These are phyloP conservation scores for Rissa tridactyla DNA, from an alignment of 2,113 vertebrate genomes.

Conservation along the genomic window DNA sequence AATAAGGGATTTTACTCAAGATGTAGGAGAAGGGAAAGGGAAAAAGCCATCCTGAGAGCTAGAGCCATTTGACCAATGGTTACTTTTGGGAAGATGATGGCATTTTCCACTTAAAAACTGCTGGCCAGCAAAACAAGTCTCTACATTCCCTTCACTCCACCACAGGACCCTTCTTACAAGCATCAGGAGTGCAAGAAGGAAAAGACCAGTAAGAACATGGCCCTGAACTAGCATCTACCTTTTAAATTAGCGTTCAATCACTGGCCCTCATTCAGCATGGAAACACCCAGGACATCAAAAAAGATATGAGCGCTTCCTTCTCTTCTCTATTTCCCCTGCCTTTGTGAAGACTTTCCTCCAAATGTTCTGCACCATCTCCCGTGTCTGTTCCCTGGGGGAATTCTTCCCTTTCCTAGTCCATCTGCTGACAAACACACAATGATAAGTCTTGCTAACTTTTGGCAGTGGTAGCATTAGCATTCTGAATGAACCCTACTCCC, in stretches of 20 bases:
- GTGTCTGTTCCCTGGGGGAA: not conserved
- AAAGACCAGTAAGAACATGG: not conserved
- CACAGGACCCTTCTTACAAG: not conserved
- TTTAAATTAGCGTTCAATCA: not conserved
- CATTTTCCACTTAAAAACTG: not conserved
- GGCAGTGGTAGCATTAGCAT: not conserved
- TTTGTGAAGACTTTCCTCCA: not conserved
- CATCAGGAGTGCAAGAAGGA: not conserved
- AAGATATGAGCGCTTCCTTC: not conserved
- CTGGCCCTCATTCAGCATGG: not conserved
- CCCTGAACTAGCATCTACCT: not conserved
- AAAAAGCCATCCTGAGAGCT: not conserved
- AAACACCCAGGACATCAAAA: not conserved
- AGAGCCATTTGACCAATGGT: not conserved
- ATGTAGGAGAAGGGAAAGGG: not conserved
- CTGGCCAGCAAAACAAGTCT: not conserved
- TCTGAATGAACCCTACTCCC: not conserved
- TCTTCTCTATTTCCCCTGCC: not conserved
- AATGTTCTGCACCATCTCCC: not conserved
- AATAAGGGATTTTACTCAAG: not conserved
- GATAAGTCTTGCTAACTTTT: conserved; percentile 22
- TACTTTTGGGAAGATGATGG: not conserved
- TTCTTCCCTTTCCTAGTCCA: not conserved
- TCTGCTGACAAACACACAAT: conserved; percentile 15
- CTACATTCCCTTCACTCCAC: not conserved